Conservation (phyloP, 2,888 invertebrate genomes). For the Yponomeuta plumbellus region DNA sequence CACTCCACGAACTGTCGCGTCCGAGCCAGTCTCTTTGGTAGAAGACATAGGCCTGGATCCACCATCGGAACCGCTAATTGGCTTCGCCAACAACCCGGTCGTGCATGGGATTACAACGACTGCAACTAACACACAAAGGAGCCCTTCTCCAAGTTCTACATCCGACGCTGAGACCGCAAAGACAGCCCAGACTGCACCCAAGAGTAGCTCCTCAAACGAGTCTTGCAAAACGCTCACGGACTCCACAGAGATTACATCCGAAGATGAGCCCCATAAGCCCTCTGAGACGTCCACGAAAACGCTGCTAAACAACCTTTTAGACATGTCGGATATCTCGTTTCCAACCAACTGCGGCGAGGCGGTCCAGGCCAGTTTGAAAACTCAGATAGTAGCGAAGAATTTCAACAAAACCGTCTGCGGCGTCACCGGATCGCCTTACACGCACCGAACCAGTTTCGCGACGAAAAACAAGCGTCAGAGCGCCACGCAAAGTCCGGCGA, state of each 20-base stretch:
- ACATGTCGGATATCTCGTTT: constrained; percentile 39
- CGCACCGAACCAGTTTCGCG: background rate
- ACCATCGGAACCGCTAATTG: background rate
- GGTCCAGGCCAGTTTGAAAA: background rate
- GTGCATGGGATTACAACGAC: background rate
- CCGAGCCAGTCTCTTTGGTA: background rate
- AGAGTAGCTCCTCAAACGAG: background rate
- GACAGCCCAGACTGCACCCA: background rate
- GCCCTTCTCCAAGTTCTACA: background rate
- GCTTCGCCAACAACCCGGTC: background rate
- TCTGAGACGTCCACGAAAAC: constrained; percentile 29
- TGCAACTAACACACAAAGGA: background rate
- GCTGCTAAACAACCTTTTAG: constrained; percentile 40
- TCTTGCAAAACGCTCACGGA: background rate
- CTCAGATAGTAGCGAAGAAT: background rate
- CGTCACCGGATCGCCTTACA: background rate
- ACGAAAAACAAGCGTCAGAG: background rate
- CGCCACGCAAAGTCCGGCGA: background rate
- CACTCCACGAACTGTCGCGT: background rate
- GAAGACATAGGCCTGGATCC: background rate
- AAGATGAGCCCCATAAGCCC: background rate
- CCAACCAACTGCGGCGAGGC: background rate
- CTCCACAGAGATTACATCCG: background rate
- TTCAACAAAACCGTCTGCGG: background rate
- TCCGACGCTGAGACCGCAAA: background rate